Percentiles rank a stretch among this genome's conserved stretches.
Conservation (phyloP, 2,797 vertebrate species). For the Crocodylus rhombifer region DNA sequence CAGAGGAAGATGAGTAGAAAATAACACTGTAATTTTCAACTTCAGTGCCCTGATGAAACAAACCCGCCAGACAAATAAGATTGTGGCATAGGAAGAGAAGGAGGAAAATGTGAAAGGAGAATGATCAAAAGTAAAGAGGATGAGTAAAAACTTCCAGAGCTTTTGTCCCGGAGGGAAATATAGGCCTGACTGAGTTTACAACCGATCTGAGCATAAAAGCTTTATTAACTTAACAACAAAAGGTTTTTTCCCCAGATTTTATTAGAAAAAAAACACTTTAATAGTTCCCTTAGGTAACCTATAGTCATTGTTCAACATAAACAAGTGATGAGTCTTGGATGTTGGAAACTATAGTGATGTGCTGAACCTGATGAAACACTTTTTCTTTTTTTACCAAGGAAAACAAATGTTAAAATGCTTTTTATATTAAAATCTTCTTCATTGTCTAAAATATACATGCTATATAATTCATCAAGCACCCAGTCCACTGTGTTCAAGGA, state of each 20-base stretch:
- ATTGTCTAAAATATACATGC: not conserved
- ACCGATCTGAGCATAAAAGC: slow-evolving; percentile 27
- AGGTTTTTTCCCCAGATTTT: slow-evolving; percentile 6
- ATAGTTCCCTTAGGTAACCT: slow-evolving; percentile 26
- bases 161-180: slow-evolving; percentile 9
- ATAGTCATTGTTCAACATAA: slow-evolving; percentile 36
- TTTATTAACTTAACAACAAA: slow-evolving; percentile 60
- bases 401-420: not conserved
- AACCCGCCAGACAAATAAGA: not conserved
- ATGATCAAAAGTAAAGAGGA: not conserved
- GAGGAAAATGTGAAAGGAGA: not conserved
- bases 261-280: slow-evolving; percentile 34
- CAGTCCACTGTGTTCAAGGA: not conserved
- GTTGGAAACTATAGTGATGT: not conserved
- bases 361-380: not conserved
- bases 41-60: not conserved
- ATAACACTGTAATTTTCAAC: not conserved
- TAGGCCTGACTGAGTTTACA: slow-evolving; percentile 49
- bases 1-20: not conserved
- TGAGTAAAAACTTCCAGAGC: not conserved
- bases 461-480: not conserved
- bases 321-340: slow-evolving; percentile 23
- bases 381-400: slow-evolving; percentile 32
- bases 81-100: not conserved
- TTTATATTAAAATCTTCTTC: slow-evolving; percentile 20